phyloP scores from a whole-genome alignment of 2,797 vertebrate species.

The Labeo calbasu region DNA sequence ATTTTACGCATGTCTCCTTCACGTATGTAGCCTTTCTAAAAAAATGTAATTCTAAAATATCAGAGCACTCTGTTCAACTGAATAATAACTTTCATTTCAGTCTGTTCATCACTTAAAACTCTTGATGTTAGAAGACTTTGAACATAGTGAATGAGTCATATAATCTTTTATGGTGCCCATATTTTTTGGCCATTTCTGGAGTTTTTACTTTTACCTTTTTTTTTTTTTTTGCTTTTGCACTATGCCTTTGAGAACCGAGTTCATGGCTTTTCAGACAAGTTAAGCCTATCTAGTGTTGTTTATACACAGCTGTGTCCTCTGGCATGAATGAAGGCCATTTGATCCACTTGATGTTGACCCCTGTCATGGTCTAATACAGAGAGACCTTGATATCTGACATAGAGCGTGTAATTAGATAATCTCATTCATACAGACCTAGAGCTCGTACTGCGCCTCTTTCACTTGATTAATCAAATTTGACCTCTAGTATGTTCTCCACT shows the following conservation, averaged over 20 bases:
- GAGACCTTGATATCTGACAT: slow-evolving; percentile 13
- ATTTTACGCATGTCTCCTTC: neutral
- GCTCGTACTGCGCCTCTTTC: neutral
- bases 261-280: neutral
- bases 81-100: neutral
- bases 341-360: slow-evolving; percentile 12
- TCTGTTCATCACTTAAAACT: neutral
- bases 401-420: slow-evolving; percentile 15
- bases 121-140: neutral
- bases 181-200: too few relatives aligned
- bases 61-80: neutral
- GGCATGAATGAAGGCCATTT: neutral
- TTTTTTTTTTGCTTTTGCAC: neutral
- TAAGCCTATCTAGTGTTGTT: neutral
- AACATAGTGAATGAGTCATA: neutral
- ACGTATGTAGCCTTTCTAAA: neutral
- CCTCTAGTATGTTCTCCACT: slow-evolving; percentile 19
- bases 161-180: neutral
- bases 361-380: neutral
- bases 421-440: slow-evolving; percentile 3
- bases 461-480: slow-evolving; percentile 34
- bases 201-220: neutral
- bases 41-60: neutral
- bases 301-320: neutral
- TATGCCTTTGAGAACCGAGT: neutral